Base-by-base conservation (phyloP, 2,888 invertebrate species). In the Acanthopleura granulata region DNA sequence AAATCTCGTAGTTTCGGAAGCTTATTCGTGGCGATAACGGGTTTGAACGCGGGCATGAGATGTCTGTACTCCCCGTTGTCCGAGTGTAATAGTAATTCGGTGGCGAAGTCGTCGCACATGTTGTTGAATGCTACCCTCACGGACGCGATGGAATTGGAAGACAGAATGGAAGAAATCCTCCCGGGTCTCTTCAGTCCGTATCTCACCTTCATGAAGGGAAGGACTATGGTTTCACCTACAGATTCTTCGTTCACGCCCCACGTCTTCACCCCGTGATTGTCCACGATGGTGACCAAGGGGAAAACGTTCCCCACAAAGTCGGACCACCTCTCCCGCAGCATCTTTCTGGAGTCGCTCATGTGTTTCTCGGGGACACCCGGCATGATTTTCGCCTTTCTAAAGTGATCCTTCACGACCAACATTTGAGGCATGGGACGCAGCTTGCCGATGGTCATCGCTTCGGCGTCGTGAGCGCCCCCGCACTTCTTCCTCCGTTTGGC, bases 61-160 rank as follows among this genome's bases (percentile, higher is more conserved):
- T 51, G 51, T 51, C 51, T 51, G 51, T 51, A 51, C 51, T 51
- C 51, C 14, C 51, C 51, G 51, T 51, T 51, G 51, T 51, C 51
- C 51, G 51, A 51, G 51, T 51, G 51, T 51, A 51, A 51, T 51
- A 51, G 51, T 51, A 51, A 51, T 51, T 51, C 51, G 14, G 51
- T 15, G 18, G 51, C 51, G 18, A 51, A 51, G 14, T 51, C 51
- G 51, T 51, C 51, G 51, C 51, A 51, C 51, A 51, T 51, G 51
- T 51, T 51, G 18, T 51, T 51, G 51, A 51, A 51, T 14, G 18
- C 51, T 14, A 51, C 51, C 51, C 18, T 14, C 14, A 51, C 18
- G 14, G 51, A 18, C 14, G 18, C 14, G 14, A 14, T 18, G 51
- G 18, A 51, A 51, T 51, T 51, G 18, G 51, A 51, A 14, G 51